Percentiles rank a stretch among this genome's conserved stretches.
These are phyloP conservation scores for Coluber constrictor DNA, from an alignment of 2,797 vertebrate genomes.

Conservation along the genomic window DNA sequence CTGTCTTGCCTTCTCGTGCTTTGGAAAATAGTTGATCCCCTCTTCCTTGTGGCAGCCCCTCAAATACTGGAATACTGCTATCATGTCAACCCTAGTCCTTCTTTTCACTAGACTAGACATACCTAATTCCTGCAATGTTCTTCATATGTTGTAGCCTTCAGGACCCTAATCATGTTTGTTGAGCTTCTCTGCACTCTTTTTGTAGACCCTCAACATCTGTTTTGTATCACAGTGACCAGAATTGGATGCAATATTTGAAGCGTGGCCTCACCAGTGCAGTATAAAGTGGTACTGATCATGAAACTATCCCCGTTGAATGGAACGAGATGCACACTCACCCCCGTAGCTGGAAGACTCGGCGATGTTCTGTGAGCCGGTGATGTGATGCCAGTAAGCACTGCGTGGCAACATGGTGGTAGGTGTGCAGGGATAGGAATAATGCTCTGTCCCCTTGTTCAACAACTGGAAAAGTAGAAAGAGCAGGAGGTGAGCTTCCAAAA, in stretches of 20 bases:
- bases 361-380: conserved; percentile 84
- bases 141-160: not conserved
- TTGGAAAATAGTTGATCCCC: not conserved
- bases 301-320: not conserved
- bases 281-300: not conserved
- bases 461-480: conserved; percentile 66
- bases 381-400: conserved; percentile 97
- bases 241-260: not conserved
- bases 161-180: not conserved
- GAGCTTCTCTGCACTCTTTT: not conserved
- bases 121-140: not conserved
- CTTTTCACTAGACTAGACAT: not conserved
- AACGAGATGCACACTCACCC: conserved; percentile 66
- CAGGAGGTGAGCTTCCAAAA: not conserved
- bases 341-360: conserved; percentile 72
- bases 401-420: conserved; percentile 91
- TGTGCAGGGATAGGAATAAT: conserved; percentile 86
- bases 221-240: not conserved
- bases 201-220: not conserved
- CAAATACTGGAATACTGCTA: not conserved
- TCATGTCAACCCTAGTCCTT: not conserved
- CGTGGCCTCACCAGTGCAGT: not conserved
- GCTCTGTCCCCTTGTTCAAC: conserved; percentile 83
- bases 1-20: not conserved
- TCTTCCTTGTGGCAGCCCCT: not conserved